Evolutionary conservation across 2,797 vertebrate species (phyloP).

Genomic region (Leontocebus nigricollis): DNA sequence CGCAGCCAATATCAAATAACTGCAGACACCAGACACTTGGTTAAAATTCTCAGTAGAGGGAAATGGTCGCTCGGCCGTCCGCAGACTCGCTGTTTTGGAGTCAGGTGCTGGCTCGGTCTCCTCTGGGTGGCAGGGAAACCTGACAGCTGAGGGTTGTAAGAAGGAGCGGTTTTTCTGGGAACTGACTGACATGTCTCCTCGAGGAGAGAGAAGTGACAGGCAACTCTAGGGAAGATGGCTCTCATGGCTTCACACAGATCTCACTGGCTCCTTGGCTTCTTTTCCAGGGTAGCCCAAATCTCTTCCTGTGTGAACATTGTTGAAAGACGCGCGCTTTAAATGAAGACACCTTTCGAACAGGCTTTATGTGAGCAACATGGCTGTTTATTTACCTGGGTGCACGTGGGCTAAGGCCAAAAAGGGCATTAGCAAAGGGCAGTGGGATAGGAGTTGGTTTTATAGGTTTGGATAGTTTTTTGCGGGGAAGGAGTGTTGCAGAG

Average conservation of each 20-base stretch:
- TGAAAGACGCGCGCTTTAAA: too few species aligned
- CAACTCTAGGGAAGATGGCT: background rate
- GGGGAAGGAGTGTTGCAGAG: too few species aligned
- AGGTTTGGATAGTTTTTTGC: too few species aligned
- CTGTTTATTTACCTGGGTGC: too few species aligned
- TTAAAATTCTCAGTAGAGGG: slow-evolving; percentile 36
- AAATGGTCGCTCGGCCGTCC: background rate
- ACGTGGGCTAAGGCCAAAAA: too few species aligned
- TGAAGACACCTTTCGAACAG: too few species aligned
- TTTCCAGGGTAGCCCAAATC: background rate
- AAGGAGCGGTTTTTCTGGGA: background rate
- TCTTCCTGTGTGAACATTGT: background rate
- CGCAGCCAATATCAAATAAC: background rate
- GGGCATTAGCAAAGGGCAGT: too few species aligned
- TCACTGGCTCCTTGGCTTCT: background rate
- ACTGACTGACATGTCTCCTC: background rate
- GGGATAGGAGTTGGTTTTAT: too few species aligned
- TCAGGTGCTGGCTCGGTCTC: background rate
- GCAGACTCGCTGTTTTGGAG: background rate
- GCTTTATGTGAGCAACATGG: too few species aligned
- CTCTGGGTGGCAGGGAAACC: background rate
- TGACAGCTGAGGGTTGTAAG: background rate
- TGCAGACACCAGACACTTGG: background rate
- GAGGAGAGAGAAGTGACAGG: background rate
- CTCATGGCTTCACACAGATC: background rate